Evolutionary conservation across 2,113 vertebrate genomes (phyloP), one percentile per base, ranked within the genome.

Genomic region (Platichthys stellatus): DNA sequence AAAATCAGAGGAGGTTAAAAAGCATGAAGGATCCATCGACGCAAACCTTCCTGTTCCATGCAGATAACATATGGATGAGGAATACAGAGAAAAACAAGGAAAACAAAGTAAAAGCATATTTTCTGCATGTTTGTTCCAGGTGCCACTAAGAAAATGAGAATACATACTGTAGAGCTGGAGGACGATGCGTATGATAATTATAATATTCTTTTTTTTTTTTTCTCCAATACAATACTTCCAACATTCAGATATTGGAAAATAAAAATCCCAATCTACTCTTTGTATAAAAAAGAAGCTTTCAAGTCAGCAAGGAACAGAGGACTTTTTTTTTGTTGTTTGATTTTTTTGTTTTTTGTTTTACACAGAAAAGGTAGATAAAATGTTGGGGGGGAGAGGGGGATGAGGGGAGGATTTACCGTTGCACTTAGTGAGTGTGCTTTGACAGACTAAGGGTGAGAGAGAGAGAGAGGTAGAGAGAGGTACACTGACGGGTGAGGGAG

Each of bases 401-500:
- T 81, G 81, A 67, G 78, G 40, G 88, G 72, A 60, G 13, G 47
- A 18, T 94, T 92, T 92, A 95, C 90, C 81, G 95, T 95, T 96
- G 97, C 96, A 99, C 96, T 97, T 96, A 93, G 96, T 97, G 97
- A 97, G 93, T 97, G 97, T 98, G 97, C 97, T 97, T 96, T 95
- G 94, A 96, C 95, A 94, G 95, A 95, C 93, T 92, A 93, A 92
- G 88, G 89, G 81, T 67, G 86, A 87, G 77, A 88, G 69, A 90
- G 40, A 40, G 53, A 40, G 18, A n/a, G 91, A 90, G 92, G 86
- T 86, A 90, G 90, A 90, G 79, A 92, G 92, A 90, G 89, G 76
- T 74, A 72, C 59, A 51, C 56, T 15, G 70, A 47, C 26, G 65
- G 35, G 51, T 3, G 72, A 24, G 43, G 31, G 63, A 26, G 57